Evolutionary conservation across 2,888 invertebrate genomes (phyloP).

Genomic region (Aspidiotus rigidus): DNA sequence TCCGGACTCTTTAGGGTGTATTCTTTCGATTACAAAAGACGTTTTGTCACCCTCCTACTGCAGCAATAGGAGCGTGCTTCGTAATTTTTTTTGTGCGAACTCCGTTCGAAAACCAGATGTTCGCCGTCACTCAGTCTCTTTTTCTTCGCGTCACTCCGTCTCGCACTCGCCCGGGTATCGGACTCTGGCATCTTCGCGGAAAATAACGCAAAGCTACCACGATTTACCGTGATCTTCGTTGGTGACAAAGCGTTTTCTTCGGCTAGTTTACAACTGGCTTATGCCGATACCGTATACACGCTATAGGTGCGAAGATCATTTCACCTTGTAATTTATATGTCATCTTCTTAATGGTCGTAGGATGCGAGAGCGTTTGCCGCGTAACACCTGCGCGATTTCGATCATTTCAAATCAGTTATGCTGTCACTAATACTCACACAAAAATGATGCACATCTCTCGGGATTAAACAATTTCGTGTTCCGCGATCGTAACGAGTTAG

Average conservation of each 20-base stretch:
- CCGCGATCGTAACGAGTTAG: too few relatives aligned
- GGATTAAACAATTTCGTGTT: too few relatives aligned
- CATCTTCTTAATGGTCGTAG: neutral
- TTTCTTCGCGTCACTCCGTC: neutral
- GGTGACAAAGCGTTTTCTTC: conserved; percentile 26
- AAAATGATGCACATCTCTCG: too few relatives aligned
- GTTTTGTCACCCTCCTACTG: conserved; percentile 1
- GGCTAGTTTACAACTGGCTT: conserved; percentile 6
- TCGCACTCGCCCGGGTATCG: neutral
- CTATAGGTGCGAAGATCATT: conserved; percentile 6
- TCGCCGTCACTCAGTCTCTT: neutral
- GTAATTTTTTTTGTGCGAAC: neutral
- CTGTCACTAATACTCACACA: too few relatives aligned
- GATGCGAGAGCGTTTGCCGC: too few relatives aligned
- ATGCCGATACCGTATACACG: neutral
- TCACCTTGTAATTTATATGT: conserved; percentile 30
- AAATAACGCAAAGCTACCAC: neutral
- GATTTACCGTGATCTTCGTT: neutral
- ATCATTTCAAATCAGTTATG: too few relatives aligned
- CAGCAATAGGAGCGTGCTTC: neutral
- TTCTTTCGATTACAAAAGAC: neutral
- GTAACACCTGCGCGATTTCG: too few relatives aligned
- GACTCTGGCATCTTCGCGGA: neutral
- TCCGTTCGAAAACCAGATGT: too few relatives aligned
- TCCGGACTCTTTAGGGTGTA: neutral